A percentile compares a stretch with the other conserved stretches of the same genome.
Conservation (phyloP, 2,888 invertebrate species). For the Epinotia bilunana region DNA sequence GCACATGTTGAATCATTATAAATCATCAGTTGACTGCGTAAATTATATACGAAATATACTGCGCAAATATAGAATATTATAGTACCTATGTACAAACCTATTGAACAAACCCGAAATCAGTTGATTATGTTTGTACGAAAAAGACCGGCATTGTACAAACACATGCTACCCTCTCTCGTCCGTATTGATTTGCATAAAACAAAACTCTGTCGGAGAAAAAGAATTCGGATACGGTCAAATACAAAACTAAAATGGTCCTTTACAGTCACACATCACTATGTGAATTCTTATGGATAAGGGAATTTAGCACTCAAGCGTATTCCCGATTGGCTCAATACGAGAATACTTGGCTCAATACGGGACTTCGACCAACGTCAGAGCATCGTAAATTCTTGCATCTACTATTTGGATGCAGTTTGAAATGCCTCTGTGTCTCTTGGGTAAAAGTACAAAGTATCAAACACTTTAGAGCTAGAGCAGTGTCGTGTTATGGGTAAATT, state of each 20-base stretch:
- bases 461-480: conserved; percentile 6
- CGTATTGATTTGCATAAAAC: neutral
- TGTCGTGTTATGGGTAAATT: conserved; percentile 9
- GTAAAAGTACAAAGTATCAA: conserved; percentile 21
- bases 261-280: conserved; percentile 8
- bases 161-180: neutral
- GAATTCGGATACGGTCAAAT: conserved; percentile 2
- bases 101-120: neutral
- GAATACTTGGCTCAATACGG: conserved; percentile 13
- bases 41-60: no score
- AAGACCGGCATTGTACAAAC: neutral
- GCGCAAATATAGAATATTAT: no score
- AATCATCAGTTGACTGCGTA: no score
- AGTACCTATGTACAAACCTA: neutral
- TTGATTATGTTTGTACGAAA: neutral
- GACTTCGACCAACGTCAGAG: conserved; percentile 16
- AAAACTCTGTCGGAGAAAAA: neutral
- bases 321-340: conserved; percentile 22
- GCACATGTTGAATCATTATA: no score
- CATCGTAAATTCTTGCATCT: conserved; percentile 28
- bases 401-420: conserved; percentile 31
- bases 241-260: neutral
- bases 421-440: conserved; percentile 10
- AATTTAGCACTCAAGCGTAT: conserved; percentile 39
- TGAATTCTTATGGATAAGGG: conserved; percentile 32